Conservation (phyloP, 2,113 vertebrate species). For the Protobothrops mucrosquamatus region DNA sequence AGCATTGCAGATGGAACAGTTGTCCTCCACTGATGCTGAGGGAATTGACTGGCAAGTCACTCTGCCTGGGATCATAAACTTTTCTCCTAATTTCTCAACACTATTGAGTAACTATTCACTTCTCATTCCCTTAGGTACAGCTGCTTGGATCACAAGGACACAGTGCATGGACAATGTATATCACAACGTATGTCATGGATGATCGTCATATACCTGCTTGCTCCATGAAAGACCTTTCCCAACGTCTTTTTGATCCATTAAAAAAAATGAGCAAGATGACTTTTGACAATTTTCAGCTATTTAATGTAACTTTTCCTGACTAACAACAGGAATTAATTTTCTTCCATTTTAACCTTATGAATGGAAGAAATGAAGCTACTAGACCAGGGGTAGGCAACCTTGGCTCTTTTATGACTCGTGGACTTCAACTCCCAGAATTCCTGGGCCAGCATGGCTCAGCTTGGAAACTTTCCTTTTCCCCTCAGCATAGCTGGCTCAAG, state of each 20-base stretch:
- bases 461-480: too few species aligned
- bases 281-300: not conserved
- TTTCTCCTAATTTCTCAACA: not conserved
- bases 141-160: not conserved
- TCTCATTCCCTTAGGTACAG: not conserved
- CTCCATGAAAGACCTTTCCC: not conserved
- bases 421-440: too few species aligned
- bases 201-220: not conserved
- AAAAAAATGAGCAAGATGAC: not conserved
- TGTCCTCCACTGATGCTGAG: not conserved
- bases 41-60: not conserved
- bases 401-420: too few species aligned
- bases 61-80: not conserved
- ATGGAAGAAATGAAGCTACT: not conserved
- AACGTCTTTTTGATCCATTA: not conserved
- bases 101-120: not conserved
- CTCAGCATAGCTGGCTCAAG: too few species aligned
- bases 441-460: too few species aligned
- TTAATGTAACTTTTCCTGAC: not conserved
- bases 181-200: not conserved
- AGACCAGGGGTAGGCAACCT: not conserved
- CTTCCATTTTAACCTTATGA: not conserved
- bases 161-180: not conserved
- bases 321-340: not conserved
- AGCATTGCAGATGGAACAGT: not conserved